phyloP scores from a whole-genome alignment of 2,888 invertebrate genomes.

The Nomada goodeniana region DNA sequence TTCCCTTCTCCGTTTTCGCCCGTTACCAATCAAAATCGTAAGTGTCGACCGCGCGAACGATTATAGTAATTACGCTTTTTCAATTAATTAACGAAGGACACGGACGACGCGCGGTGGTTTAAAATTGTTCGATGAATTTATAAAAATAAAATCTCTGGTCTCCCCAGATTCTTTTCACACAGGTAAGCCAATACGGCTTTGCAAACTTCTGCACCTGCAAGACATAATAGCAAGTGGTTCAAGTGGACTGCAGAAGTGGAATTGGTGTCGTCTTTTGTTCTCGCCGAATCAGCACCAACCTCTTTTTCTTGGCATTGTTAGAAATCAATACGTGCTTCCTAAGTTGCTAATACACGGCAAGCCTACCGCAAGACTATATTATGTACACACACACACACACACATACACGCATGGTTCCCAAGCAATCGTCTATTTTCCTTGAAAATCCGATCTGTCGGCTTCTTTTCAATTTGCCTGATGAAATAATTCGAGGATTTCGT shows the following conservation, averaged over 20 bases:
- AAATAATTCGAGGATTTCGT: conserved; percentile 5
- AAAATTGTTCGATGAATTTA: conserved; percentile 17
- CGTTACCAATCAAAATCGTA: background rate
- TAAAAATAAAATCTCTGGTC: conserved; percentile 31
- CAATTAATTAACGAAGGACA: background rate
- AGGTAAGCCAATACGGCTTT: conserved; percentile 62
- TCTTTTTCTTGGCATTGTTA: conserved; percentile 75
- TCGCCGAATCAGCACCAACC: conserved; percentile 78
- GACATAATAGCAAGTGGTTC: conserved; percentile 75
- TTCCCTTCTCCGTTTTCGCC: background rate
- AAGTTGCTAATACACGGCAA: conserved; percentile 61
- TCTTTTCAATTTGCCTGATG: background rate
- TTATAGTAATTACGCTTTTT: background rate
- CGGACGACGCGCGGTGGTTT: background rate
- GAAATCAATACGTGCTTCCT: conserved; percentile 76
- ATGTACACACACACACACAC: background rate
- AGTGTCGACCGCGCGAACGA: background rate
- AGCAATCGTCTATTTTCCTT: background rate
- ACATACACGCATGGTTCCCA: background rate
- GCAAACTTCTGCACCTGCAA: conserved; percentile 63
- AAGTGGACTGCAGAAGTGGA: conserved; percentile 75
- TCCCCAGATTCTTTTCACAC: conserved; percentile 34
- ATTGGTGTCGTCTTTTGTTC: conserved; percentile 76
- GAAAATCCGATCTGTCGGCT: background rate
- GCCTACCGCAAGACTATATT: conserved; percentile 16